Conservation (phyloP, 1,140 invertebrate genomes). For the Pachypeltis micranthus region DNA sequence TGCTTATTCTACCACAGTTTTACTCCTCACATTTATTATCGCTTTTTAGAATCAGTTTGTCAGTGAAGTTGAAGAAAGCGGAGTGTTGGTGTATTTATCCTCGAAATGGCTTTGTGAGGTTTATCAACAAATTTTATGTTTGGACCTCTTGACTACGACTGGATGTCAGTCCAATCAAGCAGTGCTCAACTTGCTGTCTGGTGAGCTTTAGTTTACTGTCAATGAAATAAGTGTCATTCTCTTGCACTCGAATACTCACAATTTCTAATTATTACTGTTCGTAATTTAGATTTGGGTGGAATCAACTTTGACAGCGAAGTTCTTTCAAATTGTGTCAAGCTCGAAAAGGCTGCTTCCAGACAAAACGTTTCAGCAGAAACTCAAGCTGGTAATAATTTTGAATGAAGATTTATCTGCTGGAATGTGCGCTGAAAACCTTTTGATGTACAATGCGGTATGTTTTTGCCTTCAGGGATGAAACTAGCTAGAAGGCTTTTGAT, state of each 20-base stretch:
- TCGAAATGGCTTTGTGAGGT: conserved; percentile 83
- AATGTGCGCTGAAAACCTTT: no score
- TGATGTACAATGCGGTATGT: no score
- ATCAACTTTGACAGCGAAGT: conserved; percentile 22
- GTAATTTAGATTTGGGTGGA: conserved; percentile 64
- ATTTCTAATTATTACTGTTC: no score
- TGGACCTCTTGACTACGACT: conserved; percentile 59
- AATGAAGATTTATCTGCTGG: not conserved
- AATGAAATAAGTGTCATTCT: no score
- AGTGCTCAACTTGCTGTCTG: conserved; percentile 63
- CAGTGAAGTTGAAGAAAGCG: conserved; percentile 78
- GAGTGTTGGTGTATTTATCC: conserved; percentile 80
- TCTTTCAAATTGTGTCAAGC: conserved; percentile 67
- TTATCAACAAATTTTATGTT: conserved; percentile 70
- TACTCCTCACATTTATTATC: conserved; percentile 14
- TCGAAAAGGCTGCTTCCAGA: conserved; percentile 55
- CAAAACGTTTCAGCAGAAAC: conserved; percentile 53
- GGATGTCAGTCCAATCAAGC: conserved; percentile 48
- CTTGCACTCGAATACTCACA: no score
- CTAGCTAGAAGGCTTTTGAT: conserved; percentile 54
- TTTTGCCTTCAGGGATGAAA: conserved; percentile 35
- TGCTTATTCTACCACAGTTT: no score
- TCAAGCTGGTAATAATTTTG: conserved; percentile 44
- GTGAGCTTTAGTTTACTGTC: no score
- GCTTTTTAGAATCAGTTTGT: conserved; percentile 67